Percentiles rank a stretch among this genome's conserved stretches.
Evolutionary conservation across 2,797 vertebrate species (phyloP).

Genomic region (Cyclopterus lumpus): DNA sequence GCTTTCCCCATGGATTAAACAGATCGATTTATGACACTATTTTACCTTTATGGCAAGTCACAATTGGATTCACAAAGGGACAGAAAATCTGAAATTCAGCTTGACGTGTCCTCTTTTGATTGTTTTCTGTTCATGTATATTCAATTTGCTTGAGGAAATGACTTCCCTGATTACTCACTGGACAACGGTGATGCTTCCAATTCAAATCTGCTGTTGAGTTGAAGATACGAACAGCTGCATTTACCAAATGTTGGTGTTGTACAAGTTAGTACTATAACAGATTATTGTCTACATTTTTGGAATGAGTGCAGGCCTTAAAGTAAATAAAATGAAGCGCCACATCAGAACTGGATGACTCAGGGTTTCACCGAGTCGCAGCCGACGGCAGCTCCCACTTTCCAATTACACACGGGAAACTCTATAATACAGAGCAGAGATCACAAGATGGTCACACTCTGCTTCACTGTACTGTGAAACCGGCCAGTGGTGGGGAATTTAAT

Average conservation of each 20-base stretch:
- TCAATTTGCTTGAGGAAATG: neutral
- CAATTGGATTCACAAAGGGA: slow-evolving; percentile 27
- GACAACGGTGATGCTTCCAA: neutral
- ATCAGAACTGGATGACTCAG: slow-evolving; percentile 15
- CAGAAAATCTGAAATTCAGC: neutral
- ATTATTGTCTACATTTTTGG: neutral
- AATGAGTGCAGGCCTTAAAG: neutral
- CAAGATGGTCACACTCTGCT: slow-evolving; percentile 65
- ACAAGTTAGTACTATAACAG: neutral
- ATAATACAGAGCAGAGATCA: slow-evolving; percentile 59
- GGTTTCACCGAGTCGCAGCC: slow-evolving; percentile 8
- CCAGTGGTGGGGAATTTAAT: slow-evolving; percentile 62
- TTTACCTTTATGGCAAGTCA: neutral
- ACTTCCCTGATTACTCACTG: neutral
- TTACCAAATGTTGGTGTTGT: neutral
- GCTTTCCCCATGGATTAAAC: slow-evolving; percentile 18
- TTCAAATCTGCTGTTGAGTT: neutral
- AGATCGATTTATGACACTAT: slow-evolving; percentile 7
- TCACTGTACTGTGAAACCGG: slow-evolving; percentile 47
- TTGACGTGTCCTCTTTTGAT: neutral
- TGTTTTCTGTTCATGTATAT: neutral
- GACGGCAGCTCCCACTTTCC: slow-evolving; percentile 50
- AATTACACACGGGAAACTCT: slow-evolving; percentile 58
- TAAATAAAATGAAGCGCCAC: neutral
- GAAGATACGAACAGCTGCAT: neutral